Conservation (phyloP, 2,797 vertebrate species). For the Notolepis coatsorum region DNA sequence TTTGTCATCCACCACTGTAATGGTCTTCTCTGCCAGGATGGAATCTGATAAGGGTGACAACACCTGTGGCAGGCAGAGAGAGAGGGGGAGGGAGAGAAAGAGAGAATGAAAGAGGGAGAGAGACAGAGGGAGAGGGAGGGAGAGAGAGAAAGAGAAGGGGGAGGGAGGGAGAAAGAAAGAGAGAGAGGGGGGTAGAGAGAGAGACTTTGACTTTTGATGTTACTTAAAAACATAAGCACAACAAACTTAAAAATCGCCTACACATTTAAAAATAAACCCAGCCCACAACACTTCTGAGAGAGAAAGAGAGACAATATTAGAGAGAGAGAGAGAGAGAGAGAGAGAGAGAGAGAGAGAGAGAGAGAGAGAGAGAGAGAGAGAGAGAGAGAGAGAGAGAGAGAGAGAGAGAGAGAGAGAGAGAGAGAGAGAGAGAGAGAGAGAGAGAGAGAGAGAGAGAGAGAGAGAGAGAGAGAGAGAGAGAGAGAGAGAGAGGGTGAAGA, state of each 20-base stretch:
- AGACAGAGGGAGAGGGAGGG: no score
- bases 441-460: not conserved
- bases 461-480: not conserved
- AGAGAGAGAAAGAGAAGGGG: not conserved
- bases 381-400: not conserved
- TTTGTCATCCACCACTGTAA: constrained; percentile 93
- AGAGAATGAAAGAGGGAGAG: no score
- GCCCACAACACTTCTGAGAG: no score
- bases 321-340: not conserved
- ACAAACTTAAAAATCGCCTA: no score
- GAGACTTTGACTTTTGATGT: no score
- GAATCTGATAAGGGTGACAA: constrained; percentile 95
- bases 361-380: not conserved
- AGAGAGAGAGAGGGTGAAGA: not conserved
- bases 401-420: not conserved
- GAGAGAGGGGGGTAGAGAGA: no score
- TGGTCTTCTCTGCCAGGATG: constrained; percentile 95
- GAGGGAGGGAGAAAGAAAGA: not conserved
- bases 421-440: not conserved
- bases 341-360: no score
- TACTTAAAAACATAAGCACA: no score
- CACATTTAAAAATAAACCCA: no score
- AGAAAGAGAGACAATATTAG: no score
- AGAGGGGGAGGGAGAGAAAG: not conserved
- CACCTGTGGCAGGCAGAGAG: constrained; percentile 77